Evolutionary conservation across 2,113 vertebrate species (phyloP), one percentile per base, ranked within the genome.

Genomic region (Anguilla rostrata): DNA sequence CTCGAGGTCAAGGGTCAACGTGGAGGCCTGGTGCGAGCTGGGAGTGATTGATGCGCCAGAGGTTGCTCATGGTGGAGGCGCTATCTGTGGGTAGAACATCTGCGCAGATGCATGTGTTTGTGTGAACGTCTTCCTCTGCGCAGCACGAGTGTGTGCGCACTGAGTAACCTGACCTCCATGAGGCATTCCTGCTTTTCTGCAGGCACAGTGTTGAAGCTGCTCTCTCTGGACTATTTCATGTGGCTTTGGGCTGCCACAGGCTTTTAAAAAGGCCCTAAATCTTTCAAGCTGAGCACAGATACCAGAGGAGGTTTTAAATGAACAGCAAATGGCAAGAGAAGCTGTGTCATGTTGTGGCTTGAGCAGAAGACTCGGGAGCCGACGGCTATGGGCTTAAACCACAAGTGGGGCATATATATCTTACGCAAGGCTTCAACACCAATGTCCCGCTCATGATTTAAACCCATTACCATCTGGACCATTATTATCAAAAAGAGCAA

Each of bases 1-100:
- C 26, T 75, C 71, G 85, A 29, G 85, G 85, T 86, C 79, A 86
- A 43, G 88, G 91, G 83, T 91, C 84, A 90, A 90, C 39, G 84
- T 43, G 88, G 89, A 29, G 29, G 63, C 75, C 84, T 82, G 46
- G 63, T 83, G 82, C 16, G 53, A 1, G 49, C 3, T 57, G 78
- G 53, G 83, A 34, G 86, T 86, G 89, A 87, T 75, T 78, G 43
- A 39, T 41, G 89, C 12, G 71, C 34, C 22, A 71, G 63, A 71
- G 63, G 63, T 71, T 7, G 63, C 3, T 71, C 63, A n/a, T n/a
- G 22, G 22, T 75, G 71, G n/a, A 75, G 71, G 9, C n/a, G 9
- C 71, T 75, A 34, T 75, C 71, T 34, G 71, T 75, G 71, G 71
- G n/a, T 34, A 9, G 71, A 75, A 71, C 63, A 71, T 71, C 60